Conservation (phyloP, 2,888 invertebrate genomes). For the Pycnomerus fuliginosus region DNA sequence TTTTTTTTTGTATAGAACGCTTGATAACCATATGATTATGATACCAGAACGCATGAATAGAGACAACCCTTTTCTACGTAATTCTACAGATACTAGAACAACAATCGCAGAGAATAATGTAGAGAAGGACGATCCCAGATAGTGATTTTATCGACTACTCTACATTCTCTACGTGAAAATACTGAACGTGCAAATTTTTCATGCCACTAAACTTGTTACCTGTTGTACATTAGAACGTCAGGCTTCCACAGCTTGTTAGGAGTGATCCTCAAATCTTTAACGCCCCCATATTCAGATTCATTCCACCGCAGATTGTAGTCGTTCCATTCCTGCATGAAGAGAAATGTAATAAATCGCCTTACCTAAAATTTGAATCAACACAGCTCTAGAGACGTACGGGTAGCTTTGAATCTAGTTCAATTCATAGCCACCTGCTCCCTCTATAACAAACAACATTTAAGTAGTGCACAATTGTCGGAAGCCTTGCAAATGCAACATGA, state of each 20-base stretch:
- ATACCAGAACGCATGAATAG: conserved; percentile 20
- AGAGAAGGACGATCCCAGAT: conserved; percentile 16
- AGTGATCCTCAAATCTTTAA: conserved; percentile 92
- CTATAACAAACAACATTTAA: conserved; percentile 25
- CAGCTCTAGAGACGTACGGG: conserved; percentile 13
- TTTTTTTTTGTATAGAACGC: conserved; percentile 14
- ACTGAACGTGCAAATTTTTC: conserved; percentile 20
- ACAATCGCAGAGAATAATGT: conserved; percentile 8
- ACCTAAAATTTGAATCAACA: neutral
- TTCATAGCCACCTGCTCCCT: conserved; percentile 23
- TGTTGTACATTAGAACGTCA: conserved; percentile 99
- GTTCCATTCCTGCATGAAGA: conserved; percentile 83
- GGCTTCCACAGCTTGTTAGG: conserved; percentile 97
- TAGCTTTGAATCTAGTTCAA: conserved; percentile 13
- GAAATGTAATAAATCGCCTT: neutral
- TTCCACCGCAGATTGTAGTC: conserved; percentile 98
- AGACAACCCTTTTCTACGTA: conserved; percentile 16
- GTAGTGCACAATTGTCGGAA: conserved; percentile 28
- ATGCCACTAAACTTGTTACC: conserved; percentile 64
- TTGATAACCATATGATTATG: conserved; percentile 14
- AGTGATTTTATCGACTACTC: conserved; percentile 21
- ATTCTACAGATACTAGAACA: neutral
- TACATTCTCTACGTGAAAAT: conserved; percentile 11
- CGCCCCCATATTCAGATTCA: conserved; percentile 89
- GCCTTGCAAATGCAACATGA: conserved; percentile 26